Evolutionary conservation across 2,797 vertebrate species (phyloP), one percentile per base, ranked within the genome.

Genomic region (Acanthornis magna): DNA sequence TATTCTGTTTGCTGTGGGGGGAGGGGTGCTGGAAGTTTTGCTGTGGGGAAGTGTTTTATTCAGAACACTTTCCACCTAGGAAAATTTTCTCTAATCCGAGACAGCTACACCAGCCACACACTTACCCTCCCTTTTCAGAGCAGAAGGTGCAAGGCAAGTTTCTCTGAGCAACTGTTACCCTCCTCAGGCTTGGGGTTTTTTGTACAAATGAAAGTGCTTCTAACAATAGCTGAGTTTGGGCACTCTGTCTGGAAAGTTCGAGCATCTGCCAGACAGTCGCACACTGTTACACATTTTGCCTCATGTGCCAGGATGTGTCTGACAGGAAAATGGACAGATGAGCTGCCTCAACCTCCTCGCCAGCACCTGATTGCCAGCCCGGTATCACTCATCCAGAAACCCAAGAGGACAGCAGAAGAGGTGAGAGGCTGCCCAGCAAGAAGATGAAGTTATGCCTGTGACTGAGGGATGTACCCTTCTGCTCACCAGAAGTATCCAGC

Each of bases 211-310:
- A 82, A 77, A 89, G 7, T 0, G 0, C 4, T 67, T 80, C 61
- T 61, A 85, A 50, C 38, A 85, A 71, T 60, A 80, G 11, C 53
- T 91, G 85, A 88, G 51, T 26, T 70, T 4, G 2, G 60, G 65
- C 62, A 34, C 9, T 78, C 43, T 88, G 62, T 43, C 91, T 84
- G 36, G 50, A 47, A 94, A 77, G 53, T 80, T 85, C 1, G 0
- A 88, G 57, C 19, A 22, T 27, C 29, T 0, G 0, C 36, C 34
- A 71, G 67, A 53, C 26, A 74, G 23, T 38, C 1, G 0, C 48
- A 85, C 17, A 45, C 17, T 61, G 26, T 67, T 75, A 45, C 26
- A 82, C 5, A 10, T 71, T 82, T 76, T 10, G 1, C 70, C 42
- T 85, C 30, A 21, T 6, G 7, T 65, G 16, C 48, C 70, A 88